Evolutionary conservation across 2,113 vertebrate genomes (phyloP), one percentile per base, ranked within the genome.

Genomic region (Sphyrna mokarran): DNA sequence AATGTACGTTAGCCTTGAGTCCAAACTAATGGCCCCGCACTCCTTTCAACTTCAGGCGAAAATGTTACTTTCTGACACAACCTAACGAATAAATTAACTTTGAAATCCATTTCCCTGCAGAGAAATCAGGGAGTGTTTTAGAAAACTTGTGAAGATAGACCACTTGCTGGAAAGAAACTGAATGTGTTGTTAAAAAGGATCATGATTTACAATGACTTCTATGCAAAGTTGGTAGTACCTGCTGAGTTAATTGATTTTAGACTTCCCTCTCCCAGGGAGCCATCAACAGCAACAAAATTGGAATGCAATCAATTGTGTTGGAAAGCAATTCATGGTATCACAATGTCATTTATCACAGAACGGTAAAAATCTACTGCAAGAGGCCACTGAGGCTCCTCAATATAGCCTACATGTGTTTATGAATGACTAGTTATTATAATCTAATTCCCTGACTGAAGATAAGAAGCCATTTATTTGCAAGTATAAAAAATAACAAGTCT

Each of bases 261-360:
- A 93, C 61, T 66, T 93, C 89, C 61, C 89, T 93, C 33, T 37
- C 89, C 89, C 61, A 68, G 2, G 6, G 61, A 93, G 61, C 61
- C n/a, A 68, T 40, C 89, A 93, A 22, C 89, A 93, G 89, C 89
- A 66, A 3, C 89, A 37, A 66, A 93, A 93, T 66, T n/a, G 61
- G 61, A 68, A 40, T 66, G 58, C 89, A 93, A 68, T 93, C 61
- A 37, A 37, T 93, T 93, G 61, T 37, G 33, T 23, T 66, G 9
- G 54, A 37, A 37, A 2, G 89, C 14, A 93, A 66, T 93, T 93
- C n/a, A 66, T 63, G 33, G 61, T 6, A 68, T n/a, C 89, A 93
- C 61, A n/a, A 66, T 43, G 80, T 40, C 37, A 83, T 83, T 83
- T 83, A 83, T 83, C 80, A 83, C 37, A 40, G 37, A 83, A 40